A percentile compares a stretch with the other conserved stretches of the same genome.
Conservation (phyloP, 2,113 vertebrate species). For the Corapipo altera region DNA sequence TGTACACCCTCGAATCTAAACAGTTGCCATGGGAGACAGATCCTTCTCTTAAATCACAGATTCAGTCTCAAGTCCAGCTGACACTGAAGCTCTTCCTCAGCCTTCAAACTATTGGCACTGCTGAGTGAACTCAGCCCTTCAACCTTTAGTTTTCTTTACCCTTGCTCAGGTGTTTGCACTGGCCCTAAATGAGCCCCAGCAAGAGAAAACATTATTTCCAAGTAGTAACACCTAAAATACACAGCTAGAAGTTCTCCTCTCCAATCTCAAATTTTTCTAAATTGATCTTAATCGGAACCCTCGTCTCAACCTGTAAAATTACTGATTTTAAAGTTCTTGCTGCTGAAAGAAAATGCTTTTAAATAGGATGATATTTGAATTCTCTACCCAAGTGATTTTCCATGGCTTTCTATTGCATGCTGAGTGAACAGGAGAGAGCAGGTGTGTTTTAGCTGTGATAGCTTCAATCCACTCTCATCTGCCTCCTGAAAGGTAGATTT, state of each 20-base stretch:
- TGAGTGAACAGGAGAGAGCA: neutral
- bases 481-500: neutral
- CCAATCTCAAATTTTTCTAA: neutral
- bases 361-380: neutral
- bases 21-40: neutral
- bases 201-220: neutral
- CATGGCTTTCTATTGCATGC: neutral
- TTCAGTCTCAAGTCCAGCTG: neutral
- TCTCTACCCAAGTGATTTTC: neutral
- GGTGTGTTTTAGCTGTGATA: neutral
- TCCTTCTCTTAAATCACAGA: neutral
- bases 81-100: neutral
- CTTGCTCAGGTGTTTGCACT: neutral
- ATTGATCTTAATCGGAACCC: neutral
- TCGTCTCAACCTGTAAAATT: neutral
- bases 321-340: neutral
- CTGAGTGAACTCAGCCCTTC: neutral
- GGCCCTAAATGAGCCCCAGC: neutral
- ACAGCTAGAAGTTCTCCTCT: neutral
- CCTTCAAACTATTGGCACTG: neutral
- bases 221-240: neutral
- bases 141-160: neutral
- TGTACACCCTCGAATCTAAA: neutral
- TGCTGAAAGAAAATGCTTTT: neutral
- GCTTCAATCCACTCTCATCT: neutral